A percentile compares a stretch with the other conserved stretches of the same genome.
These are phyloP conservation scores for Florisuga fusca DNA, from an alignment of 2,797 vertebrate species.

Conservation along the genomic window DNA sequence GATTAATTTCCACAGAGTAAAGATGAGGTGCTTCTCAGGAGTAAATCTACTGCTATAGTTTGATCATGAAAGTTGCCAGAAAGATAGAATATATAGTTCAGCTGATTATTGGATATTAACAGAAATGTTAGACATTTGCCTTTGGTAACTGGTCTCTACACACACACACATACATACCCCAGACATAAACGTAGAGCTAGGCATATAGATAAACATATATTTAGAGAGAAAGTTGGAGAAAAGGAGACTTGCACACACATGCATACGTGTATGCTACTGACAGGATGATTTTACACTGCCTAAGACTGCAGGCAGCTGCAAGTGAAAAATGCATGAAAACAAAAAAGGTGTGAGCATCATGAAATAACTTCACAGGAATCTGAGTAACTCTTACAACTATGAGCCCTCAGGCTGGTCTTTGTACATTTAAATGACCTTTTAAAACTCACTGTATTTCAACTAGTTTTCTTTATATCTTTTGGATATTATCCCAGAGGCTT, in stretches of 20 bases:
- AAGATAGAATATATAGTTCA: not conserved
- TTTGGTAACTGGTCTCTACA: not conserved
- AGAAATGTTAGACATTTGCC: not conserved
- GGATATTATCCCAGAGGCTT: not conserved
- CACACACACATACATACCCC: not conserved
- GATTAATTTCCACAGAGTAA: conserved; percentile 20
- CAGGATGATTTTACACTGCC: not conserved
- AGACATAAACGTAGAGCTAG: not conserved
- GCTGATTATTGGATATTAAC: not conserved
- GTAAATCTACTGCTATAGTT: not conserved
- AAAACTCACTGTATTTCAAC: not conserved
- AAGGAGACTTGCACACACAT: not conserved
- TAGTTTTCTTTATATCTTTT: not conserved
- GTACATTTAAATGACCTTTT: not conserved
- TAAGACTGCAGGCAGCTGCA: not conserved
- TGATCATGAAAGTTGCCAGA: not conserved
- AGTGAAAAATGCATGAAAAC: not conserved
- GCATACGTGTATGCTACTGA: not conserved
- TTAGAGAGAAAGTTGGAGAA: not conserved
- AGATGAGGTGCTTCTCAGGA: conserved; percentile 24
- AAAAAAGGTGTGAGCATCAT: not conserved
- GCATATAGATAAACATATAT: not conserved
- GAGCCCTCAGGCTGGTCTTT: not conserved
- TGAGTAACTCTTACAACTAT: not conserved
- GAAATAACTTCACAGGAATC: not conserved